Conservation (phyloP, 2,797 vertebrate species). For the Brotula barbata region DNA sequence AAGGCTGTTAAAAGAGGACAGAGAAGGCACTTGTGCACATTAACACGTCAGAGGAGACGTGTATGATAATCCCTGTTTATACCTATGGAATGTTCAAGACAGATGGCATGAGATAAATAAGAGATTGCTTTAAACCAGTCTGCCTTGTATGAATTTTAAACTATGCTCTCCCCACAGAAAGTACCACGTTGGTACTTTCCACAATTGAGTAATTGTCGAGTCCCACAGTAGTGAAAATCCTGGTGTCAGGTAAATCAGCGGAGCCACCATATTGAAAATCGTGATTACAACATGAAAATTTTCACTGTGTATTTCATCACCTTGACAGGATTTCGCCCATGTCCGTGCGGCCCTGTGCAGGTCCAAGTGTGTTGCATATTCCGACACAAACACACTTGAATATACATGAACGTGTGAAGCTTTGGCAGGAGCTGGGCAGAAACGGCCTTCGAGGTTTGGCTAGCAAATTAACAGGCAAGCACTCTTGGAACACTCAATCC, state of each 20-base stretch:
- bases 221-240: background rate
- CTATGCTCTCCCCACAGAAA: no score
- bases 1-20: constrained; percentile 33
- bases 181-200: background rate
- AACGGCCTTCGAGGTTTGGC: constrained; percentile 8
- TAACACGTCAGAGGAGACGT: constrained; percentile 23
- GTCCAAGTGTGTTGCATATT: constrained; percentile 13
- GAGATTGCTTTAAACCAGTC: constrained; percentile 15
- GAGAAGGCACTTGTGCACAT: constrained; percentile 15
- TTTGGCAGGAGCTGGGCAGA: constrained; percentile 14
- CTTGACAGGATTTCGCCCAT: background rate
- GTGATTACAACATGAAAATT: no score
- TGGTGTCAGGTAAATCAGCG: no score
- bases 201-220: background rate
- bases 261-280: no score
- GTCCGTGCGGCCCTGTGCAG: background rate
- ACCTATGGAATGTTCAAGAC: constrained; percentile 1
- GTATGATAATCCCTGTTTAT: constrained; percentile 10
- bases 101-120: constrained; percentile 1
- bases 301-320: background rate
- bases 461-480: constrained; percentile 33
- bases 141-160: background rate
- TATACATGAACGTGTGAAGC: background rate
- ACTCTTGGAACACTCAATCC: constrained; percentile 20
- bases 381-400: no score